Evolutionary conservation across 2,113 vertebrate species (phyloP).

Genomic region (Ictidomys tridecemlineatus): DNA sequence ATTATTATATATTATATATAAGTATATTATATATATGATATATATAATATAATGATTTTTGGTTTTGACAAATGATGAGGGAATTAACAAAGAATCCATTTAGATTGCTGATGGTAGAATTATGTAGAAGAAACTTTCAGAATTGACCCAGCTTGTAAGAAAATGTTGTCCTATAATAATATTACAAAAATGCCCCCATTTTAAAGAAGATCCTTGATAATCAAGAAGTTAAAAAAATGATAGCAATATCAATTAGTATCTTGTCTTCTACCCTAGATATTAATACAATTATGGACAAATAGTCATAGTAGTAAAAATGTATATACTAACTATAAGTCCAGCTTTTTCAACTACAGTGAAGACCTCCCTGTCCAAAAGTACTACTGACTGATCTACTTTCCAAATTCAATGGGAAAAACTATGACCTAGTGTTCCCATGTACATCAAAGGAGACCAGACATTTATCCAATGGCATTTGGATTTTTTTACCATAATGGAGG

Average conservation of each 20-base stretch:
- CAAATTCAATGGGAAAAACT: not conserved
- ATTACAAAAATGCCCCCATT: not conserved
- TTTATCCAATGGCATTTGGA: not conserved
- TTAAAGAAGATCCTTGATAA: not conserved
- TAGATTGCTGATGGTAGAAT: not conserved
- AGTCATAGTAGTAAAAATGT: not conserved
- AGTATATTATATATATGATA: no score
- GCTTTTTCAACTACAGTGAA: not conserved
- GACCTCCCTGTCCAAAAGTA: not conserved
- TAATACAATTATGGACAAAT: not conserved
- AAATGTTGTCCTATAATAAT: not conserved
- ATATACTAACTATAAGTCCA: not conserved
- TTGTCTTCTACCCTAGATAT: not conserved
- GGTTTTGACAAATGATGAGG: not conserved
- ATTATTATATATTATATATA: no score
- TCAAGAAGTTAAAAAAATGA: not conserved
- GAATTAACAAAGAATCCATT: not conserved
- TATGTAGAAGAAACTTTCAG: not conserved
- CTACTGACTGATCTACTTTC: not conserved
- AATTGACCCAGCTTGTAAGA: not conserved
- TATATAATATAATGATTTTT: not conserved
- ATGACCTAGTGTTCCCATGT: not conserved
- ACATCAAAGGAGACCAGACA: not conserved
- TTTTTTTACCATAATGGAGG: not conserved
- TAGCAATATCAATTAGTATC: not conserved